These are phyloP conservation scores for Cynopterus sphinx DNA, from an alignment of 2,797 vertebrate genomes.

Conservation along the genomic window DNA sequence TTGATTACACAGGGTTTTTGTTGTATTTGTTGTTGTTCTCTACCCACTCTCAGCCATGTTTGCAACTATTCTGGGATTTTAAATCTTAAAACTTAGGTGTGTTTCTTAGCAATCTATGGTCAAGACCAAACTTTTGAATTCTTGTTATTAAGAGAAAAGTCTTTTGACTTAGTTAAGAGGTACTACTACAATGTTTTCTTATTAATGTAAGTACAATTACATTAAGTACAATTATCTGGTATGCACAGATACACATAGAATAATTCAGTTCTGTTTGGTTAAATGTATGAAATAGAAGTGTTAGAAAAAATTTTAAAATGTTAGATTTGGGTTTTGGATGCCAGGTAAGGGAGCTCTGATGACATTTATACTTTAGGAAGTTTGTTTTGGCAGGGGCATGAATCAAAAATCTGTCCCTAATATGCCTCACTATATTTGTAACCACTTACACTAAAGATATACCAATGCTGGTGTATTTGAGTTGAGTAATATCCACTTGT, in stretches of 20 bases:
- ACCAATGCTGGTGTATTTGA: not conserved
- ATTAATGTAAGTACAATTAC: not conserved
- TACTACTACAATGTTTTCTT: not conserved
- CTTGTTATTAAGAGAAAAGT: not conserved
- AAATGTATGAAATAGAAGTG: not conserved
- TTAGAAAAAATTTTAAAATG: not conserved
- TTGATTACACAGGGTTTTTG: not conserved
- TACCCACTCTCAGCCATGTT: not conserved
- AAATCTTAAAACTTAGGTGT: not conserved
- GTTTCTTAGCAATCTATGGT: not conserved
- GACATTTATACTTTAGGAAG: not conserved
- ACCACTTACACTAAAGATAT: not conserved
- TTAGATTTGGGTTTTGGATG: not conserved
- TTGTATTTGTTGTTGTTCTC: not conserved
- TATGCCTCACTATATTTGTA: not conserved
- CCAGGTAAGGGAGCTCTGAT: not conserved
- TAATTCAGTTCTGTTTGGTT: not conserved
- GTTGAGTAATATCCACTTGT: not conserved
- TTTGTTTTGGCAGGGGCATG: not conserved
- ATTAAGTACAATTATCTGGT: not conserved
- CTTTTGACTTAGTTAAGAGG: not conserved
- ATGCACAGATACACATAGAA: not conserved
- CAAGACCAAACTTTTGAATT: not conserved
- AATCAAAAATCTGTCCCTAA: not conserved
- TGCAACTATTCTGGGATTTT: not conserved